phyloP scores from a whole-genome alignment of 2,888 invertebrate genomes.

The Thalpophila matura region DNA sequence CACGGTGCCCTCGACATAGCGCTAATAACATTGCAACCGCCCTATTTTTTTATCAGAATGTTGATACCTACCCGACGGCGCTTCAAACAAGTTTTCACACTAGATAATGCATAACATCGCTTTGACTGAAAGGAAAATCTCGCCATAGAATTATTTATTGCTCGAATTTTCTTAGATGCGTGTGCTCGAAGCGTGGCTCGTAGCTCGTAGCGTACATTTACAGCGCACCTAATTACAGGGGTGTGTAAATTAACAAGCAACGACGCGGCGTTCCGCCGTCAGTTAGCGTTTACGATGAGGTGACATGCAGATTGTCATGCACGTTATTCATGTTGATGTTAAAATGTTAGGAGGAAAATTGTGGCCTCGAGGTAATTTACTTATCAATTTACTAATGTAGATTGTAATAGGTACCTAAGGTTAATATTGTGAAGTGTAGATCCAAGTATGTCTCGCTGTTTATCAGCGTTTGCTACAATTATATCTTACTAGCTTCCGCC shows the following conservation, averaged over 20 bases:
- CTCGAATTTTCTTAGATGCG: neutral
- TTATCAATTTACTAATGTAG: too few species aligned
- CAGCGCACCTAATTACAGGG: constrained; percentile 36
- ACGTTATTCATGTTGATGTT: neutral
- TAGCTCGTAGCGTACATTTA: neutral
- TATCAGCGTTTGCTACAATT: too few species aligned
- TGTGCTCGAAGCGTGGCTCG: neutral
- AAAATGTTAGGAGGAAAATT: neutral
- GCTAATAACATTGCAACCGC: neutral
- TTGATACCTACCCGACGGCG: neutral
- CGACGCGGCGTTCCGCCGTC: constrained; percentile 19
- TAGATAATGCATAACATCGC: neutral
- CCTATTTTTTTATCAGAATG: neutral
- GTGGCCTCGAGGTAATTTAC: neutral
- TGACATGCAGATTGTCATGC: constrained; percentile 26
- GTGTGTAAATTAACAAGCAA: constrained; percentile 30
- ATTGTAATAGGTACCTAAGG: too few species aligned
- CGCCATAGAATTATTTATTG: neutral
- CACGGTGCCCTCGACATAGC: neutral
- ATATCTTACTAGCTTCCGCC: too few species aligned
- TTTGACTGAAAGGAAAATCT: neutral
- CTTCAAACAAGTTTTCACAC: neutral
- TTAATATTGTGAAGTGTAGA: too few species aligned
- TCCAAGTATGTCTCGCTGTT: too few species aligned
- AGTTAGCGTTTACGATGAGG: constrained; percentile 16